A percentile compares a stretch with the other conserved stretches of the same genome.
Evolutionary conservation across 2,888 invertebrate species (phyloP).

Genomic region (Odiellus spinosus): DNA sequence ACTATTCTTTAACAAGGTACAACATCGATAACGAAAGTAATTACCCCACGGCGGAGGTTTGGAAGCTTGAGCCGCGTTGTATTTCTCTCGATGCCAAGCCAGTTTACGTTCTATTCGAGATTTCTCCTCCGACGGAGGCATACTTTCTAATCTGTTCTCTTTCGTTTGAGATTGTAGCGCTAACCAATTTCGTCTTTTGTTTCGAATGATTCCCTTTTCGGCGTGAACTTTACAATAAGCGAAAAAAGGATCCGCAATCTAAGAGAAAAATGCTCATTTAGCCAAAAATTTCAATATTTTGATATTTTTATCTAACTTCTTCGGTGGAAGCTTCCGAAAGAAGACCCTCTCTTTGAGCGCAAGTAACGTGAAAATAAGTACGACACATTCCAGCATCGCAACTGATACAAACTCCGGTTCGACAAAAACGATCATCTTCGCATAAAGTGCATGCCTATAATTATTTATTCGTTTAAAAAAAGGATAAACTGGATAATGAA

Average conservation of each 20-base stretch:
- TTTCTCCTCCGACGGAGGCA: constrained; percentile 24
- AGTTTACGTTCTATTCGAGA: constrained; percentile 31
- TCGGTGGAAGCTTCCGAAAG: constrained; percentile 63
- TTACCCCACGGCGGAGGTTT: constrained; percentile 58
- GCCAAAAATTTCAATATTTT: background rate
- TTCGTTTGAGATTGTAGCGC: constrained; percentile 61
- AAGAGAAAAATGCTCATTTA: background rate
- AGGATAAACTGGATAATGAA: no score
- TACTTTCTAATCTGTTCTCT: constrained; percentile 11
- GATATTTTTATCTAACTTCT: constrained; percentile 23
- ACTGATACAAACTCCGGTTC: constrained; percentile 87
- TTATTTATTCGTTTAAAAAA: background rate
- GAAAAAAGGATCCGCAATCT: constrained; percentile 78
- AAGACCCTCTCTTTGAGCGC: constrained; percentile 83
- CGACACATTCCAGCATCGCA: constrained; percentile 99
- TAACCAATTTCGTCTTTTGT: constrained; percentile 53
- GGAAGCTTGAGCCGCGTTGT: constrained; percentile 33
- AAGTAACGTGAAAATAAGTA: constrained; percentile 93
- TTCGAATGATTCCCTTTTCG: constrained; percentile 63
- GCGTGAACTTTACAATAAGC: constrained; percentile 92
- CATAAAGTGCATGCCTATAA: constrained; percentile 63
- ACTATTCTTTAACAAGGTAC: no score
- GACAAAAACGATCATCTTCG: constrained; percentile 63
- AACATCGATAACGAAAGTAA: no score
- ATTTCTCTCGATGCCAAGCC: constrained; percentile 63